Percentiles rank a stretch among this genome's conserved stretches.
phyloP scores from a whole-genome alignment of 2,113 vertebrate species.

The Thunnus thynnus region DNA sequence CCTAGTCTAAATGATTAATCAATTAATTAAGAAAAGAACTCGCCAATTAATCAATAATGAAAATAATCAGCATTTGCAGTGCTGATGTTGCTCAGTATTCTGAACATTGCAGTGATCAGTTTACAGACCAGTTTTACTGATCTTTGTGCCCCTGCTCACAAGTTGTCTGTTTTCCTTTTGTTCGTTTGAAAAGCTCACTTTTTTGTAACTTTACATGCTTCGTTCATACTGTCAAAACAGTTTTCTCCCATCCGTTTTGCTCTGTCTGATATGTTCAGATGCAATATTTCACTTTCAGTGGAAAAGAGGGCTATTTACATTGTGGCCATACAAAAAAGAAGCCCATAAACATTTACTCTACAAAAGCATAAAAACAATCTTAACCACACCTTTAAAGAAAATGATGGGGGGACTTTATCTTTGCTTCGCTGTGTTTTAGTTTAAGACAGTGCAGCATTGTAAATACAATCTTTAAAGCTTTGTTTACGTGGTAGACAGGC shows the following conservation, averaged over 20 bases:
- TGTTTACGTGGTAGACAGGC: slow-evolving; percentile 78
- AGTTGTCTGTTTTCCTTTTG: slow-evolving; percentile 1
- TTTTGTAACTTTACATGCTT: slow-evolving; percentile 12
- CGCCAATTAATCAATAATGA: too few relatives aligned
- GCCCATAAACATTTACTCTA: slow-evolving; percentile 1
- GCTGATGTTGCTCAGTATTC: background rate
- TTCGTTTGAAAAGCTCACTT: slow-evolving; percentile 13
- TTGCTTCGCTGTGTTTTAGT: slow-evolving; percentile 20
- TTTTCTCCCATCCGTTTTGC: slow-evolving; percentile 11
- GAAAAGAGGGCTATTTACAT: slow-evolving; percentile 7
- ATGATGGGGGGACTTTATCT: slow-evolving; percentile 12
- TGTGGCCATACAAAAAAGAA: background rate
- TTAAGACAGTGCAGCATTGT: slow-evolving; percentile 65
- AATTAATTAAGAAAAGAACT: too few relatives aligned
- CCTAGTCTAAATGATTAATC: too few relatives aligned
- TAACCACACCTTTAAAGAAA: slow-evolving; percentile 19
- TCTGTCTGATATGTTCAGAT: slow-evolving; percentile 34
- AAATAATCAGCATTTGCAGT: background rate
- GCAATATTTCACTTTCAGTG: slow-evolving; percentile 16
- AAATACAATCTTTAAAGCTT: slow-evolving; percentile 73
- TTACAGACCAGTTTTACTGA: background rate
- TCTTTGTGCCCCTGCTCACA: background rate
- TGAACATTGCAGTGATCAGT: background rate
- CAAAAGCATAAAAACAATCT: slow-evolving; percentile 21
- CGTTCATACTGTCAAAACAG: slow-evolving; percentile 40